phyloP scores from a whole-genome alignment of 2,888 invertebrate genomes.

The Ceraclea dissimilis region DNA sequence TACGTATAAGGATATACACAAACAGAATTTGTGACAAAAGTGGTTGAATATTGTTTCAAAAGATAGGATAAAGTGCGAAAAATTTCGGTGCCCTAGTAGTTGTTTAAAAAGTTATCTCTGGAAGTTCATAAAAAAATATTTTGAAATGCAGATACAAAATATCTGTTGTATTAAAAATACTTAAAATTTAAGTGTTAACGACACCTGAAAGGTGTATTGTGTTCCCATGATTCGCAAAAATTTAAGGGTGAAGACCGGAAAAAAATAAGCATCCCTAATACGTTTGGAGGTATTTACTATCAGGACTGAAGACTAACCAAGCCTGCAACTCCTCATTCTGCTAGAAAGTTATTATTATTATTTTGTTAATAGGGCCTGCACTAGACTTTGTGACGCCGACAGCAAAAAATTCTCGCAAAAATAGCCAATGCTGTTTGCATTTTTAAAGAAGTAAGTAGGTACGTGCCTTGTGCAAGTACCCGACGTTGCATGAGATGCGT shows the following conservation, averaged over 20 bases:
- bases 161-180: too few relatives aligned
- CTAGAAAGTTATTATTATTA: background rate
- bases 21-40: too few relatives aligned
- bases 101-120: too few relatives aligned
- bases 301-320: background rate
- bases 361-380: constrained; percentile 7
- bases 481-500: too few relatives aligned
- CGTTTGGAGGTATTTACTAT: background rate
- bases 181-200: background rate
- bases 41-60: too few relatives aligned
- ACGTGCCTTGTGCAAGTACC: too few relatives aligned
- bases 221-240: constrained; percentile 23
- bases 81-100: too few relatives aligned
- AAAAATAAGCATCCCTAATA: constrained; percentile 12
- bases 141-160: background rate
- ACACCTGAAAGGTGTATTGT: background rate
- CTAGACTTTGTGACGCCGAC: constrained; percentile 26
- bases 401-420: constrained; percentile 13
- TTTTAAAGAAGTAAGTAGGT: background rate
- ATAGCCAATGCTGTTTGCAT: too few relatives aligned
- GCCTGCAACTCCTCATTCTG: too few relatives aligned
- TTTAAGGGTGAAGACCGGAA: constrained; percentile 15
- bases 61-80: too few relatives aligned
- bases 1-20: too few relatives aligned
- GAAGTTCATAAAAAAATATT: background rate